phyloP scores from a whole-genome alignment of 2,888 invertebrate genomes.

The Agriopis leucophaearia region DNA sequence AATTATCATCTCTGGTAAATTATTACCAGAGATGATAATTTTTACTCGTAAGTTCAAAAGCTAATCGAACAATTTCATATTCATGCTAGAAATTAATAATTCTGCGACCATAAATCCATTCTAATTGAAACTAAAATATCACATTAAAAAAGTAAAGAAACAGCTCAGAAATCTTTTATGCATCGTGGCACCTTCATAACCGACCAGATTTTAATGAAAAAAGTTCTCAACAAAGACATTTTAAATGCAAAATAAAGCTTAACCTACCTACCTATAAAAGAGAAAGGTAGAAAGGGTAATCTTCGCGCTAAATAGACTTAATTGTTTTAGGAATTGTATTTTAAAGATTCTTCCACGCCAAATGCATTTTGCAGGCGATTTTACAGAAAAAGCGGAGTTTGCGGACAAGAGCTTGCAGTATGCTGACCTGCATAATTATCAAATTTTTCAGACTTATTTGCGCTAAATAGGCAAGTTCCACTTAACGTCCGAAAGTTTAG shows the following conservation, averaged over 20 bases:
- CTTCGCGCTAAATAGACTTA: constrained; percentile 49
- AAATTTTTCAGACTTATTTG: constrained; percentile 34
- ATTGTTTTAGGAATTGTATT: constrained; percentile 49
- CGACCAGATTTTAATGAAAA: constrained; percentile 72
- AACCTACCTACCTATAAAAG: constrained; percentile 32
- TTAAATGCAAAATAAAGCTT: constrained; percentile 68
- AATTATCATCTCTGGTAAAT: too few species aligned
- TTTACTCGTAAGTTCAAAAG: not conserved
- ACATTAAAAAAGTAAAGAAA: constrained; percentile 47
- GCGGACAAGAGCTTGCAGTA: constrained; percentile 20
- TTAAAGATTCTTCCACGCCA: constrained; percentile 42
- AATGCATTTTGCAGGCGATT: constrained; percentile 30
- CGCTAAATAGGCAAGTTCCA: constrained; percentile 37
- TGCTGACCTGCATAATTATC: constrained; percentile 19
- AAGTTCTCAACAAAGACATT: constrained; percentile 67
- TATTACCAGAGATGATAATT: not conserved
- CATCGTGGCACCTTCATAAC: constrained; percentile 62
- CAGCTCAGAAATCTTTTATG: constrained; percentile 63
- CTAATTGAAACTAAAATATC: constrained; percentile 28
- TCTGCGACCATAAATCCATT: constrained; percentile 17
- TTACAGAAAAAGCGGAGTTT: constrained; percentile 15
- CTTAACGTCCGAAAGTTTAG: constrained; percentile 9
- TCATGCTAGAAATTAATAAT: constrained; percentile 2
- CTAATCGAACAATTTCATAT: not conserved
- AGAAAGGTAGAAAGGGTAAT: constrained; percentile 44